These are phyloP conservation scores for Horisme vitalbata DNA, from an alignment of 2,888 invertebrate genomes.

Conservation along the genomic window DNA sequence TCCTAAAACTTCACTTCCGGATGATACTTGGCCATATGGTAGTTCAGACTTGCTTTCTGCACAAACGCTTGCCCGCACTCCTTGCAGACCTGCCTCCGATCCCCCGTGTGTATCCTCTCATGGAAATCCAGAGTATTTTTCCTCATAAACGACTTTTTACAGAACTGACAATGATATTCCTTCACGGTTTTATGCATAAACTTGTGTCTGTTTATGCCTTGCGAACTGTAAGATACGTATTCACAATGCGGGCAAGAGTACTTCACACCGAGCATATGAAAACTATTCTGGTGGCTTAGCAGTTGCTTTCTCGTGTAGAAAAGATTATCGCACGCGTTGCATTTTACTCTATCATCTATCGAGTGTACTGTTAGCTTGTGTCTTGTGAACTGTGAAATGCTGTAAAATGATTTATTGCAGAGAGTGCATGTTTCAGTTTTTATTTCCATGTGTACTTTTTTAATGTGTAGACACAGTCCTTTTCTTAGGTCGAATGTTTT, in stretches of 20 bases:
- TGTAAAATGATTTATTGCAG: background rate
- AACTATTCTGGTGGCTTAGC: background rate
- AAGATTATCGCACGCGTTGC: constrained; percentile 30
- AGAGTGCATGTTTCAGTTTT: background rate
- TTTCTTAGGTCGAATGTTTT: constrained; percentile 50
- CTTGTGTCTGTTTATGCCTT: constrained; percentile 4
- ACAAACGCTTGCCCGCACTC: constrained; percentile 69
- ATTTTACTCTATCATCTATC: constrained; percentile 36
- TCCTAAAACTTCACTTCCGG: constrained; percentile 59
- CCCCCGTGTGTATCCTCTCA: constrained; percentile 67
- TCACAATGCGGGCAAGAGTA: constrained; percentile 21
- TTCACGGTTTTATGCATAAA: background rate
- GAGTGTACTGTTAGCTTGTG: constrained; percentile 39
- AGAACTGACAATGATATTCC: constrained; percentile 41
- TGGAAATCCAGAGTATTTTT: constrained; percentile 55
- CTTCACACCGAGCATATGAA: constrained; percentile 21
- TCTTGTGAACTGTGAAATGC: background rate
- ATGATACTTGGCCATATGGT: constrained; percentile 71
- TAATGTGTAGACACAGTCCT: constrained; percentile 44
- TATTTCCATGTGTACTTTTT: background rate
- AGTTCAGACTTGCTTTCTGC: constrained; percentile 71
- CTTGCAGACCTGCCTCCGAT: constrained; percentile 59
- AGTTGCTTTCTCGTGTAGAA: constrained; percentile 15
- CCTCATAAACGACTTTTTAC: constrained; percentile 68
- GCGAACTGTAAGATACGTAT: constrained; percentile 1